Evolutionary conservation across 2,797 vertebrate genomes (phyloP).

Genomic region (Pantherophis vulpinus): DNA sequence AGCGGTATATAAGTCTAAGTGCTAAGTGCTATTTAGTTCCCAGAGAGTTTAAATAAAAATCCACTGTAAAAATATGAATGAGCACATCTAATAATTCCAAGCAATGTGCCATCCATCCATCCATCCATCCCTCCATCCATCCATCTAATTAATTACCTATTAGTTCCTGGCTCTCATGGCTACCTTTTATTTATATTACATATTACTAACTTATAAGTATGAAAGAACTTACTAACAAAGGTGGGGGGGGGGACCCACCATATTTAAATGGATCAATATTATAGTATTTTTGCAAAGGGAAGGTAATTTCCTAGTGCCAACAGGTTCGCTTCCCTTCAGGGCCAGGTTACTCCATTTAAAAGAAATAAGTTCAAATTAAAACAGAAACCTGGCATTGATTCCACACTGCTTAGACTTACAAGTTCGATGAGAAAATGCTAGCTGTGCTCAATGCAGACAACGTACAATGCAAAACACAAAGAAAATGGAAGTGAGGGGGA

Average conservation of each 20-base stretch:
- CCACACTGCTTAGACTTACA: not conserved
- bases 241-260: not conserved
- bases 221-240: not conserved
- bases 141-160: not conserved
- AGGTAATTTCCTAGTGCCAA: not conserved
- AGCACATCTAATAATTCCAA: constrained; percentile 5
- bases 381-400: not conserved
- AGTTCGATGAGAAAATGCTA: not conserved
- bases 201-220: not conserved
- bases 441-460: not conserved
- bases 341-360: not conserved
- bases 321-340: not conserved
- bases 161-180: not conserved
- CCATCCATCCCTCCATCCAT: not conserved
- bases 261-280: not conserved
- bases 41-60: not conserved
- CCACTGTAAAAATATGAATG: not conserved
- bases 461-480: not conserved
- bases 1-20: not conserved
- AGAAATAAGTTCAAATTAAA: not conserved
- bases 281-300: not conserved
- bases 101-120: not conserved
- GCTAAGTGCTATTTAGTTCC: not conserved
- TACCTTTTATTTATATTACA: not conserved
- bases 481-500: not conserved